Percentiles rank a stretch among this genome's conserved stretches.
phyloP scores from a whole-genome alignment of 2,797 vertebrate genomes.

The Urosaurus nigricauda region DNA sequence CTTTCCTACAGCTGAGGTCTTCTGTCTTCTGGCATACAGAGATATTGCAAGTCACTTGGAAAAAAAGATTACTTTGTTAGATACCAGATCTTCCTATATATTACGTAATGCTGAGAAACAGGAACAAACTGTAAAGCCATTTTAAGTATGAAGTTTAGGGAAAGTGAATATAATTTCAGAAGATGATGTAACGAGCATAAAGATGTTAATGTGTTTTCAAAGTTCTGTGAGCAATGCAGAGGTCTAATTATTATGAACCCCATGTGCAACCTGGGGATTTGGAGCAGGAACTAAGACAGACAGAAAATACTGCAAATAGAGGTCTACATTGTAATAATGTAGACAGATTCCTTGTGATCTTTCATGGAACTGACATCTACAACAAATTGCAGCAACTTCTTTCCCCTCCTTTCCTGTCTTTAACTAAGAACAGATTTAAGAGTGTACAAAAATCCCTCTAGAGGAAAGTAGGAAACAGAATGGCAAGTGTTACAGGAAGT shows the following conservation, averaged over 20 bases:
- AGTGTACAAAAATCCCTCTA: conserved; percentile 59
- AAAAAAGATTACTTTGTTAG: conserved; percentile 41
- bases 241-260: conserved; percentile 80
- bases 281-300: conserved; percentile 84
- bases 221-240: conserved; percentile 76
- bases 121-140: conserved; percentile 58
- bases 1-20: conserved; percentile 56
- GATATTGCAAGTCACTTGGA: conserved; percentile 62
- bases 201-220: conserved; percentile 76
- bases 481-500: conserved; percentile 62
- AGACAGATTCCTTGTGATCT: conserved; percentile 78
- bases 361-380: conserved; percentile 78
- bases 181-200: conserved; percentile 45
- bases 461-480: conserved; percentile 68
- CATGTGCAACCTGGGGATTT: conserved; percentile 74
- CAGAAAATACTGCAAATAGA: conserved; percentile 77
- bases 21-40: conserved; percentile 65
- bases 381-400: conserved; percentile 75
- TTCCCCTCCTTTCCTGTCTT: conserved; percentile 81
- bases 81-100: conserved; percentile 58
- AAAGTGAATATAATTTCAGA: conserved; percentile 34
- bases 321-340: conserved; percentile 74
- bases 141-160: conserved; percentile 57
- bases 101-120: conserved; percentile 56
- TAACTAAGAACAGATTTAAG: conserved; percentile 79